Evolutionary conservation across 2,113 vertebrate genomes (phyloP).

Genomic region (Onychorhynchus coronatus): DNA sequence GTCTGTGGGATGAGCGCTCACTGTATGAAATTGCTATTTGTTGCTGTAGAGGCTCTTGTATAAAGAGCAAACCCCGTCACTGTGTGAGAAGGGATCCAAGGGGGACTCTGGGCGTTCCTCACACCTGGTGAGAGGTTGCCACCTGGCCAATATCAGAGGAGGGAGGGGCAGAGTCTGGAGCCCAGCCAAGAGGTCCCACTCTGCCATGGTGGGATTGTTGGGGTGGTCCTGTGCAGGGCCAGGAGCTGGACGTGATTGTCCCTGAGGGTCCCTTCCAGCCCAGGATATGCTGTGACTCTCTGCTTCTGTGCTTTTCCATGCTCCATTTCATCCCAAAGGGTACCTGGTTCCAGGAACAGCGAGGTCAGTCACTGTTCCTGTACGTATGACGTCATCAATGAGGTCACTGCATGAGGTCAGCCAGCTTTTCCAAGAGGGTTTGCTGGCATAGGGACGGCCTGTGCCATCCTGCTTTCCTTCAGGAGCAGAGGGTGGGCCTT

Average conservation of each 20-base stretch:
- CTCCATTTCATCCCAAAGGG: fast-evolving
- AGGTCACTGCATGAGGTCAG: neutral
- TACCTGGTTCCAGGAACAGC: neutral
- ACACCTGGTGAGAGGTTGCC: neutral
- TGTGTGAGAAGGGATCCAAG: neutral
- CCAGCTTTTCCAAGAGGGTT: neutral
- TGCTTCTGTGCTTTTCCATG: neutral
- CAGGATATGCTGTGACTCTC: neutral
- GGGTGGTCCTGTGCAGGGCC: neutral
- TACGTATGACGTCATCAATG: neutral
- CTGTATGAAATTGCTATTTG: neutral
- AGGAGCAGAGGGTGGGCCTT: neutral
- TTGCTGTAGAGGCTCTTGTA: neutral
- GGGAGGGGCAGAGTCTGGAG: neutral
- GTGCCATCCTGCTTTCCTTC: neutral
- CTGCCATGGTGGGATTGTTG: neutral
- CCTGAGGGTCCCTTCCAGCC: neutral
- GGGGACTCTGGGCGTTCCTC: fast-evolving
- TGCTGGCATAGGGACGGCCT: too few relatives aligned
- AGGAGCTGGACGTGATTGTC: neutral
- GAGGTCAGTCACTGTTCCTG: neutral
- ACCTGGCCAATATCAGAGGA: neutral
- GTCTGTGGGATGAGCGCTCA: neutral
- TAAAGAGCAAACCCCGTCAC: neutral
- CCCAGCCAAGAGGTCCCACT: too few relatives aligned